These are phyloP conservation scores for Cepphus grylle DNA, from an alignment of 2,113 vertebrate species.

Conservation along the genomic window DNA sequence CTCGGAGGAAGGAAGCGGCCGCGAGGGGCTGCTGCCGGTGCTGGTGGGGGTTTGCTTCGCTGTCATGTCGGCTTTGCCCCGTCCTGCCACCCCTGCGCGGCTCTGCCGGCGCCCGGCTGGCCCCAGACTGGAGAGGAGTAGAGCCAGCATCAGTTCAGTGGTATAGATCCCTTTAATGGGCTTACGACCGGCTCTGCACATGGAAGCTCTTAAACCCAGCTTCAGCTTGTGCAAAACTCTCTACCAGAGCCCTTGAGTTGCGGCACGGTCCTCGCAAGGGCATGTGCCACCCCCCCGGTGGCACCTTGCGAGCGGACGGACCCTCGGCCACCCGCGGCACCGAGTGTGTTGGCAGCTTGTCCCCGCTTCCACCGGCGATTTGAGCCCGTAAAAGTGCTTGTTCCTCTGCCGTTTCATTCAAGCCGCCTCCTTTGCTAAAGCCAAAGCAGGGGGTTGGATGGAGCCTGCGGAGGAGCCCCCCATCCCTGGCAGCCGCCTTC, in stretches of 20 bases:
- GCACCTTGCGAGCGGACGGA: neutral
- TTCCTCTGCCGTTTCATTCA: neutral
- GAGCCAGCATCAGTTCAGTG: neutral
- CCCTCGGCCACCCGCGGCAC: neutral
- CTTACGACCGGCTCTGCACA: neutral
- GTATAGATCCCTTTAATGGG: neutral
- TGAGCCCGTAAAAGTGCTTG: no score
- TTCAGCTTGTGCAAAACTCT: neutral
- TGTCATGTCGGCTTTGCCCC: neutral
- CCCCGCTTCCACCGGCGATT: fast-evolving
- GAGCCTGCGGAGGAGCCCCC: neutral
- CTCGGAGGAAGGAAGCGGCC: neutral
- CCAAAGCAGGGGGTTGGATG: fast-evolving
- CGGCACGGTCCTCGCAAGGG: neutral
- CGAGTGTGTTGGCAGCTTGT: neutral
- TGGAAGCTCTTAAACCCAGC: neutral
- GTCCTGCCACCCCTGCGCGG: neutral
- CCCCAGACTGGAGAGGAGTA: neutral
- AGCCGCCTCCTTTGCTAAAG: neutral
- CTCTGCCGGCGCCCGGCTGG: neutral
- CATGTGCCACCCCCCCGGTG: fast-evolving
- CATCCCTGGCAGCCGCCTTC: neutral
- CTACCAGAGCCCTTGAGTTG: neutral
- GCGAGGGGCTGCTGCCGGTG: neutral
- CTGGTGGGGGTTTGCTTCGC: neutral